Conservation (phyloP, 53 echinoderm and acorn worm genomes). For the Echinometra lucunter region DNA sequence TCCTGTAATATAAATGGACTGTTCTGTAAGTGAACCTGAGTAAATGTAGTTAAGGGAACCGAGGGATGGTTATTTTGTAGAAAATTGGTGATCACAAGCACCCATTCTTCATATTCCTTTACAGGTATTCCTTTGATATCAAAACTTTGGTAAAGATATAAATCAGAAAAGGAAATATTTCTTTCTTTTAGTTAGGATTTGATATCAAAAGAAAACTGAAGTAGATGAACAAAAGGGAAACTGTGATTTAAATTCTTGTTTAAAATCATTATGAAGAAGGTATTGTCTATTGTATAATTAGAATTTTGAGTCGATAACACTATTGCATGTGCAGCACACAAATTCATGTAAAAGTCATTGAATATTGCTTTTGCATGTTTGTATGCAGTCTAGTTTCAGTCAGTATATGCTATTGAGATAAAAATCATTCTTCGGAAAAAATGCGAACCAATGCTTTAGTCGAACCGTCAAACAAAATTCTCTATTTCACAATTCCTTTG, state of each 20-base stretch:
- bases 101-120: neutral
- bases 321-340: constrained; percentile 15
- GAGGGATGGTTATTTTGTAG: neutral
- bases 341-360: neutral
- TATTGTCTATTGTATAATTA: neutral
- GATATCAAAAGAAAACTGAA: neutral
- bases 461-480: neutral
- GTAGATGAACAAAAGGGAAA: neutral
- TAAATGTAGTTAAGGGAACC: neutral
- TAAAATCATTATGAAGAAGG: neutral
- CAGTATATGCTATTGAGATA: neutral
- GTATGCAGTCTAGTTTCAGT: neutral
- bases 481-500: neutral
- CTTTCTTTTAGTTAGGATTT: neutral
- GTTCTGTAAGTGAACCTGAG: neutral
- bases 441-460: neutral
- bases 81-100: neutral
- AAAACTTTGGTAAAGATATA: neutral
- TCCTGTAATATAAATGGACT: neutral
- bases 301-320: neutral
- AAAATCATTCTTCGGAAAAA: neutral
- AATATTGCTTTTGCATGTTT: neutral
- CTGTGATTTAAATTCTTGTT: neutral
- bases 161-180: neutral
- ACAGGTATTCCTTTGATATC: neutral